Evolutionary conservation across 2,113 vertebrate genomes (phyloP).

Genomic region (Cisticola juncidis): DNA sequence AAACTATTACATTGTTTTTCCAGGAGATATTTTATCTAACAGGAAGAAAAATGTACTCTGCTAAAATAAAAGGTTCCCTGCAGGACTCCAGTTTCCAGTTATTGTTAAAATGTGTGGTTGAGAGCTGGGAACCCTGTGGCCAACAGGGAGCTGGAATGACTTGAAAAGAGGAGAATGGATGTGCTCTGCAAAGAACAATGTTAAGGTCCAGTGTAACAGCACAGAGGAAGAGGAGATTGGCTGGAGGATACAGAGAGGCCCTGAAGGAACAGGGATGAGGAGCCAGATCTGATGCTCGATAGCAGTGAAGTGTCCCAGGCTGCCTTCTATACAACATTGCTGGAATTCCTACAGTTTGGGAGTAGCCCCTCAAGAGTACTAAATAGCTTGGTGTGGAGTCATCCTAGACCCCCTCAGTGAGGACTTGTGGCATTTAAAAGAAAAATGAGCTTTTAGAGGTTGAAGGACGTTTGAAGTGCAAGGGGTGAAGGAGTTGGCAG

Average conservation of each 20-base stretch:
- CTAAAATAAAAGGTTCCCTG: not conserved
- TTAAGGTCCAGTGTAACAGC: not conserved
- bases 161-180: not conserved
- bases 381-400: not conserved
- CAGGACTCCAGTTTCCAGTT: not conserved
- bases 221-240: not conserved
- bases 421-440: not conserved
- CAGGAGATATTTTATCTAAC: not conserved
- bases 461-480: not conserved
- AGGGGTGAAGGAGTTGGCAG: not conserved
- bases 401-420: not conserved
- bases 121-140: not conserved
- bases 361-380: not conserved
- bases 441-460: not conserved
- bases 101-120: not conserved
- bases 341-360: conserved; percentile 29
- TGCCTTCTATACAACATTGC: not conserved
- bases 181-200: not conserved
- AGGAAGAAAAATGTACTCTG: not conserved
- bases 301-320: not conserved
- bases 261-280: not conserved
- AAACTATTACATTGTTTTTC: not conserved
- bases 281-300: not conserved
- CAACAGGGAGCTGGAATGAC: not conserved
- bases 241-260: not conserved